These are phyloP conservation scores for Bombus consobrinus DNA, from an alignment of 1,140 invertebrate genomes.

Conservation along the genomic window DNA sequence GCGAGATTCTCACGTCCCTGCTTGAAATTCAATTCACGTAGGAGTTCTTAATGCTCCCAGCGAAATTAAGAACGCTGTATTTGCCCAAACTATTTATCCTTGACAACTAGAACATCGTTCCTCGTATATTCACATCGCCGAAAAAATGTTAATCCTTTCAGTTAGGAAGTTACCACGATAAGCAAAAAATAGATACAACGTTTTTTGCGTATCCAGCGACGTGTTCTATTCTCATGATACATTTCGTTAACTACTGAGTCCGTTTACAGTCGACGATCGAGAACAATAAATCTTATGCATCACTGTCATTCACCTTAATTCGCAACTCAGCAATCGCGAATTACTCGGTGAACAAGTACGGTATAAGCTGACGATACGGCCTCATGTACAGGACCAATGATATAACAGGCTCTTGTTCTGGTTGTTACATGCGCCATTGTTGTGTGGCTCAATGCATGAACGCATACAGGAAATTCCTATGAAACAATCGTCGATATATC, in stretches of 20 bases:
- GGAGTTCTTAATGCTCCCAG: not conserved
- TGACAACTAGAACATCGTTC: not conserved
- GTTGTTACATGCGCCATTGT: not conserved
- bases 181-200: not conserved
- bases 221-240: not conserved
- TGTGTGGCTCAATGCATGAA: not conserved
- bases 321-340: not conserved
- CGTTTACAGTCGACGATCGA: not conserved
- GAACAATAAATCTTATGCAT: not conserved
- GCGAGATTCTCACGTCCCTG: not conserved
- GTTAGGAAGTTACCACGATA: not conserved
- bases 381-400: no score
- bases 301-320: not conserved
- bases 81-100: constrained; percentile 8
- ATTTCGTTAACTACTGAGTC: not conserved
- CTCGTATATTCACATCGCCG: not conserved
- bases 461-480: not conserved
- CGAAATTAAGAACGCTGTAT: constrained; percentile 14
- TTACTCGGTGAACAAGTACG: not conserved
- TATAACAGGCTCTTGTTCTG: not conserved
- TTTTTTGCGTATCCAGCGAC: not conserved
- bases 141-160: constrained; percentile 4
- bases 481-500: constrained; percentile 14
- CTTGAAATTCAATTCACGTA: constrained; percentile 19
- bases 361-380: no score